These are phyloP conservation scores for Barypeithes pellucidus DNA, from an alignment of 2,888 invertebrate genomes.

Conservation along the genomic window DNA sequence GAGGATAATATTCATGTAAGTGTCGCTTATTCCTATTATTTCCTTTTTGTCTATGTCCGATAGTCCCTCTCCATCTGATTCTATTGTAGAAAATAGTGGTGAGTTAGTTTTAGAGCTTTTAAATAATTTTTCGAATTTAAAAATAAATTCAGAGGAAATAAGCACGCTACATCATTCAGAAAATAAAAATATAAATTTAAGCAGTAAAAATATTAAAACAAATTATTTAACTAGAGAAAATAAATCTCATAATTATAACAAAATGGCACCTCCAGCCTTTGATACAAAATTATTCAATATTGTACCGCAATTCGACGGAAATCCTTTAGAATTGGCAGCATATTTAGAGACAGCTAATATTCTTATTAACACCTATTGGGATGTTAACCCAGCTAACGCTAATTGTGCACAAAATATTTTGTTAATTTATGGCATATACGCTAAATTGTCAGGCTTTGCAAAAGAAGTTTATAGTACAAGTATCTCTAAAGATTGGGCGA, in stretches of 20 bases:
- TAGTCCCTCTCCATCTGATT: background rate
- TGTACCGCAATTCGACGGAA: constrained; percentile 7
- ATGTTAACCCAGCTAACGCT: background rate
- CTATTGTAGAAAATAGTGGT: constrained; percentile 5
- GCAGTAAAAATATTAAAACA: background rate
- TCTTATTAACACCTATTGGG: background rate
- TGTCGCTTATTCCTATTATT: constrained; percentile 13
- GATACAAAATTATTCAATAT: constrained; percentile 3
- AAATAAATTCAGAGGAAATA: background rate
- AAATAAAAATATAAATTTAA: background rate
- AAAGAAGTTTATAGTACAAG: constrained; percentile 1
- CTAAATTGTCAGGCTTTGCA: constrained; percentile 1
- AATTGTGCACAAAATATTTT: constrained; percentile 5
- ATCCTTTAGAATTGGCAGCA: constrained; percentile 1
- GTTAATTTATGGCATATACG: constrained; percentile 6
- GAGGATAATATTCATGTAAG: constrained; percentile 4
- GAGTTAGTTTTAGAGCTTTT: constrained; percentile 14
- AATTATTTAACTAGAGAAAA: background rate
- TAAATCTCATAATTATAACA: background rate
- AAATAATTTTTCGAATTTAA: background rate
- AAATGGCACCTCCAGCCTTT: constrained; percentile 2
- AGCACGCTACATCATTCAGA: background rate
- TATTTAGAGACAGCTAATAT: constrained; percentile 4
- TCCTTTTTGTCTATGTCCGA: constrained; percentile 6
- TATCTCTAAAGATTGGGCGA: background rate